Conservation (phyloP, 2,888 invertebrate genomes). For the Callosobruchus maculatus region DNA sequence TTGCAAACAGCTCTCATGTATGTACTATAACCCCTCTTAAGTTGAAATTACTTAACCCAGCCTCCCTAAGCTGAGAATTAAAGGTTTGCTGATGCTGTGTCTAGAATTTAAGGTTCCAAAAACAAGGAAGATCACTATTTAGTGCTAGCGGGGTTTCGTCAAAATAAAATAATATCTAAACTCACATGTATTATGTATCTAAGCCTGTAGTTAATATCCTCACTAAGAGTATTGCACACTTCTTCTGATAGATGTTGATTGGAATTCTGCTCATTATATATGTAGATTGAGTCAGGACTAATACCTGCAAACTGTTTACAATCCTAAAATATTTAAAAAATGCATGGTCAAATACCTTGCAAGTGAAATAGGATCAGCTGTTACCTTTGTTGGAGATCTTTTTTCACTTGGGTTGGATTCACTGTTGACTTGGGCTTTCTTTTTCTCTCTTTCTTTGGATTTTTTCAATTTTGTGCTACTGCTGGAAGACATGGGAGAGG, state of each 20-base stretch:
- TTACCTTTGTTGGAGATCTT: conserved; percentile 38
- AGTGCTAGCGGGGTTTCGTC: too few relatives aligned
- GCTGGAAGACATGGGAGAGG: conserved; percentile 12
- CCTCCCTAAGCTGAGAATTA: too few relatives aligned
- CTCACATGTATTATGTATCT: conserved; percentile 44
- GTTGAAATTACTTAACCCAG: too few relatives aligned
- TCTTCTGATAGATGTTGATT: conserved; percentile 40
- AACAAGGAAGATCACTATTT: too few relatives aligned
- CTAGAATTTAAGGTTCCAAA: too few relatives aligned
- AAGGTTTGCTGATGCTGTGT: too few relatives aligned
- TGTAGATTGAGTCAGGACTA: conserved; percentile 37
- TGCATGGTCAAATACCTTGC: background rate
- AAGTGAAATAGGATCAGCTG: background rate
- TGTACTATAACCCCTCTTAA: too few relatives aligned
- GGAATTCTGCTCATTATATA: conserved; percentile 41
- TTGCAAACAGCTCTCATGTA: too few relatives aligned
- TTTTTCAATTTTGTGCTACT: conserved; percentile 35
- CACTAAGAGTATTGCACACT: conserved; percentile 37
- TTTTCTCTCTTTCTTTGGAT: conserved; percentile 36
- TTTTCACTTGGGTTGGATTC: conserved; percentile 32
- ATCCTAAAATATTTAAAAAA: conserved; percentile 32
- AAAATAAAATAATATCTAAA: too few relatives aligned
- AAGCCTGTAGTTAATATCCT: conserved; percentile 46
- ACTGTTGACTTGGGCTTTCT: conserved; percentile 30
- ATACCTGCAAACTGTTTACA: conserved; percentile 42